Conservation (phyloP, 1,140 invertebrate genomes). For the Cyclina sinensis region DNA sequence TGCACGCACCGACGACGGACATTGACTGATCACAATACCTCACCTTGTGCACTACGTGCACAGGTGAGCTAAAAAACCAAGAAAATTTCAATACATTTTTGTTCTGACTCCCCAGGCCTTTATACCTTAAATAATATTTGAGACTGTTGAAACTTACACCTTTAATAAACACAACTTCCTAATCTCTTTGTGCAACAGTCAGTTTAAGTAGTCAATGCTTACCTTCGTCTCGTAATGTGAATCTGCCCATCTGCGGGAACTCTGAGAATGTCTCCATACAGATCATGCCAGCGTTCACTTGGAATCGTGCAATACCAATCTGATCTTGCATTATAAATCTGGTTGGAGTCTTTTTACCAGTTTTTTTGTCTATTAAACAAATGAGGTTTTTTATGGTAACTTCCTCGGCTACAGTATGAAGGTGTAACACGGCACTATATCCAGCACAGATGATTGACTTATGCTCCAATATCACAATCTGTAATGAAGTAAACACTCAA, state of each 20-base stretch:
- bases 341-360: conserved; percentile 97
- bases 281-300: conserved; percentile 97
- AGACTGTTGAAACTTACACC: no score
- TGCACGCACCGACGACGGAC: no score
- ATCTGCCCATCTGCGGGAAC: conserved; percentile 99
- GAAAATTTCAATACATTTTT: no score
- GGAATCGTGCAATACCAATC: conserved; percentile 99
- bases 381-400: conserved; percentile 97
- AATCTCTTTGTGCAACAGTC: no score
- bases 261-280: conserved; percentile 99
- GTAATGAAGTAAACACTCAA: conserved; percentile 65
- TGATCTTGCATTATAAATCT: conserved; percentile 99
- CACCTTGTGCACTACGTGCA: no score
- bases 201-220: no score
- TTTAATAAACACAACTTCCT: no score
- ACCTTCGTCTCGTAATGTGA: conserved; percentile 99
- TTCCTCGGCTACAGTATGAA: conserved; percentile 99
- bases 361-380: conserved; percentile 99
- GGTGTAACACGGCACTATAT: conserved; percentile 99
- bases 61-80: no score
- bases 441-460: conserved; percentile 99
- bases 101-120: no score
- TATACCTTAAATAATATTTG: no score
- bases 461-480: conserved; percentile 99
- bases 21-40: no score